Conservation (phyloP, 2,797 vertebrate species). For the Eulemur rubriventer region DNA sequence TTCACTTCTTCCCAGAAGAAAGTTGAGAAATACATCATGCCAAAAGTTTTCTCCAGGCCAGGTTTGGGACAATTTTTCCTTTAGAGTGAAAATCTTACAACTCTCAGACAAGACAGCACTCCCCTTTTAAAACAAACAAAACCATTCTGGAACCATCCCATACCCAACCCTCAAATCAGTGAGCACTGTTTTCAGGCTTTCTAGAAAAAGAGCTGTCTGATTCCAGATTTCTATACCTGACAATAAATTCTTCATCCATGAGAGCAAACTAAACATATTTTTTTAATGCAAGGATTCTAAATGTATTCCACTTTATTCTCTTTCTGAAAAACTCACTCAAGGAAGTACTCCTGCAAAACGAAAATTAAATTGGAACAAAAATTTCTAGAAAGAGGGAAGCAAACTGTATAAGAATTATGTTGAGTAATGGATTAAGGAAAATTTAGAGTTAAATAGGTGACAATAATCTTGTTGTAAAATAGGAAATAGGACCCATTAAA, state of each 20-base stretch:
- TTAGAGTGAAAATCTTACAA: not conserved
- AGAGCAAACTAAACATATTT: not conserved
- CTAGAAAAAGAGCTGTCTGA: not conserved
- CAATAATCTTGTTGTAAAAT: not conserved
- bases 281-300: not conserved
- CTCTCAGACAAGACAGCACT: not conserved
- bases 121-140: not conserved
- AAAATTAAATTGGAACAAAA: not conserved
- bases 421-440: not conserved
- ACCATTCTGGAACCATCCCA: not conserved
- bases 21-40: not conserved
- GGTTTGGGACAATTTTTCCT: conserved; percentile 16
- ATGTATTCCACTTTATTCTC: not conserved
- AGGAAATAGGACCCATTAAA: not conserved
- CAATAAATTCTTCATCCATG: not conserved
- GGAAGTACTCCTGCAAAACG: not conserved
- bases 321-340: conserved; percentile 14
- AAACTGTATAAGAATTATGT: not conserved
- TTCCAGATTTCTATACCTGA: conserved; percentile 2
- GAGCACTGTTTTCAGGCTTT: not conserved
- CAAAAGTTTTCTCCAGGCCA: not conserved
- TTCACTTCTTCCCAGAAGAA: conserved; percentile 51
- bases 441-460: not conserved
- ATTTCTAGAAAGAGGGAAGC: not conserved
- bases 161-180: not conserved